These are phyloP conservation scores for Myotis myotis DNA, from an alignment of 2,797 vertebrate genomes.

Conservation along the genomic window DNA sequence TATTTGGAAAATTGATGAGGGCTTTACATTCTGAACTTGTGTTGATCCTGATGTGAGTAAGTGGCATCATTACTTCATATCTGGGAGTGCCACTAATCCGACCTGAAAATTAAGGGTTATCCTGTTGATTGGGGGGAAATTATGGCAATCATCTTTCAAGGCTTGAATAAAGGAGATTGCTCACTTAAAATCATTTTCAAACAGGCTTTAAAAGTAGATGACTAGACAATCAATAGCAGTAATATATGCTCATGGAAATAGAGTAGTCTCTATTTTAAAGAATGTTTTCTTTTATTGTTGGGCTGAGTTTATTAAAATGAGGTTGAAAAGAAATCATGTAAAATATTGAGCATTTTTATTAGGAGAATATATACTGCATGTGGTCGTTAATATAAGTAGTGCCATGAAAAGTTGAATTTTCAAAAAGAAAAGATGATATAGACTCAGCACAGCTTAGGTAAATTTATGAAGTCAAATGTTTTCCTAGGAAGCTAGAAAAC, in stretches of 20 bases:
- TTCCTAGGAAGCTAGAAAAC: not conserved
- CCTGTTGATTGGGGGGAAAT: conserved; percentile 71
- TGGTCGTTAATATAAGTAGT: not conserved
- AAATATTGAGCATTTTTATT: conserved; percentile 28
- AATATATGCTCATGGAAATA: not conserved
- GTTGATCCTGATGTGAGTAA: conserved; percentile 76
- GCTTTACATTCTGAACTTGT: conserved; percentile 52
- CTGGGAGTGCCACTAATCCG: conserved; percentile 61
- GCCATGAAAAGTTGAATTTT: conserved; percentile 30
- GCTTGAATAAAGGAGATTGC: conserved; percentile 62
- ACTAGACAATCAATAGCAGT: conserved; percentile 50
- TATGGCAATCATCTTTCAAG: conserved; percentile 52
- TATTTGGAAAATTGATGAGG: conserved; percentile 69
- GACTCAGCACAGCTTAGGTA: not conserved
- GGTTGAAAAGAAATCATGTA: conserved; percentile 20
- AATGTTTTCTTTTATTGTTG: conserved; percentile 37
- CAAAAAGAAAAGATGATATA: not conserved
- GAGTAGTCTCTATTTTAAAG: conserved; percentile 37
- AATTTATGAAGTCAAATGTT: conserved; percentile 53
- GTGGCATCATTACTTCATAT: conserved; percentile 62
- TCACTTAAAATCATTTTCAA: conserved; percentile 56
- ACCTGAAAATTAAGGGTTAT: conserved; percentile 71
- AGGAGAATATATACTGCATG: not conserved
- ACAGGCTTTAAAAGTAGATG: conserved; percentile 30
- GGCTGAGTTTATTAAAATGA: conserved; percentile 53